Evolutionary conservation across 2,113 vertebrate species (phyloP).

Genomic region (Elgaria multicarinata): DNA sequence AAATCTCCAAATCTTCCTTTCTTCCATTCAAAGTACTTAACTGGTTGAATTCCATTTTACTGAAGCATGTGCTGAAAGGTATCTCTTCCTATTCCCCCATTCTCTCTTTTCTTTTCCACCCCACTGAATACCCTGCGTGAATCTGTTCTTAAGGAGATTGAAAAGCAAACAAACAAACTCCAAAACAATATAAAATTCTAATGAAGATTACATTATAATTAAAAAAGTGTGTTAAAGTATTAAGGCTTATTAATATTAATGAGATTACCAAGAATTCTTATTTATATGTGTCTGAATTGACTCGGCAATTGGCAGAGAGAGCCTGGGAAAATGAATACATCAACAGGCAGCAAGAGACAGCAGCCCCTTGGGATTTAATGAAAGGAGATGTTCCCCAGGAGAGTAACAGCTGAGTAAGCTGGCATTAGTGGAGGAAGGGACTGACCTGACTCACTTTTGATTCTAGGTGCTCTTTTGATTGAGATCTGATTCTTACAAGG

Average conservation of each 20-base stretch:
- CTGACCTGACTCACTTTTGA: conserved; percentile 18
- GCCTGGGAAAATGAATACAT: conserved; percentile 27
- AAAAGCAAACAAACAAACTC: too few species aligned
- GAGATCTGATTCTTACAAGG: not conserved
- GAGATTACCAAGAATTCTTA: conserved; percentile 45
- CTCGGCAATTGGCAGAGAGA: conserved; percentile 44
- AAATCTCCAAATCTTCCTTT: conserved; percentile 12
- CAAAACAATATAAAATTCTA: not conserved
- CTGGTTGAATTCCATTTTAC: conserved; percentile 34
- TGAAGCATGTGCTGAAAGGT: conserved; percentile 23
- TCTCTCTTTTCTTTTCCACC: not conserved
- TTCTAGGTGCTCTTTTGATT: not conserved
- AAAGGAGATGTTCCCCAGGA: conserved; percentile 15
- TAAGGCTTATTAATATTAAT: conserved; percentile 17
- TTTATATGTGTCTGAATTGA: conserved; percentile 53
- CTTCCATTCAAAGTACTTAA: conserved; percentile 11
- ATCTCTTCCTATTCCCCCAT: not conserved
- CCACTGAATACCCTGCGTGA: not conserved
- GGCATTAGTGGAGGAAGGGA: conserved; percentile 33
- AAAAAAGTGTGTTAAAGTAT: not conserved
- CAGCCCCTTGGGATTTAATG: conserved; percentile 33
- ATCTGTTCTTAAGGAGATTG: conserved; percentile 14
- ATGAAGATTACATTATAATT: not conserved
- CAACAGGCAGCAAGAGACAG: conserved; percentile 3
- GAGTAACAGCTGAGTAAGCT: conserved; percentile 9